These are phyloP conservation scores for Rhysida immarginata DNA, from an alignment of 1,140 invertebrate genomes.

Conservation along the genomic window DNA sequence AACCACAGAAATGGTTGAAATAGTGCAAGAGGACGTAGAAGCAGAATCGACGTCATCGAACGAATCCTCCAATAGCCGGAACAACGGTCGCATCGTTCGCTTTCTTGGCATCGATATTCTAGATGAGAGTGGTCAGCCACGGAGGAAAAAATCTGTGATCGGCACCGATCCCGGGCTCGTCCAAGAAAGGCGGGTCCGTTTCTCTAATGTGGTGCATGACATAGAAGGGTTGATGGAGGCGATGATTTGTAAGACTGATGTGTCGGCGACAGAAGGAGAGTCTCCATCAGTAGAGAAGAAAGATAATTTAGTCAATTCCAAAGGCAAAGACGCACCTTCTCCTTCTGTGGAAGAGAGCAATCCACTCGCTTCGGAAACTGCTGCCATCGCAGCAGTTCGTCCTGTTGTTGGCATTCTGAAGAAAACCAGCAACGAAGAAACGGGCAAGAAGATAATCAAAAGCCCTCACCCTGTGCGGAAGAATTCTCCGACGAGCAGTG, in stretches of 20 bases:
- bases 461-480: constrained; percentile 4
- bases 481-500: no score
- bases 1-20: not conserved
- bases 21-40: not conserved
- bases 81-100: not conserved
- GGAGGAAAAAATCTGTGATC: not conserved
- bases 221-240: no score
- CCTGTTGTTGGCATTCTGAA: not conserved
- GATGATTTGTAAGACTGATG: no score
- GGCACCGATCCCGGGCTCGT: not conserved
- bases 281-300: not conserved
- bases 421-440: not conserved
- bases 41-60: not conserved
- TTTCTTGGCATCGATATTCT: constrained; percentile 3
- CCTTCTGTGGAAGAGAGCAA: not conserved
- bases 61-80: not conserved
- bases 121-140: not conserved
- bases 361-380: not conserved
- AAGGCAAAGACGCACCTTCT: not conserved
- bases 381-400: not conserved
- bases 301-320: not conserved
- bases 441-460: not conserved
- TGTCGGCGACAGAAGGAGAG: no score
- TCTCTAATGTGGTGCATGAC: not conserved
- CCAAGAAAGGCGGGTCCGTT: not conserved